Conservation (phyloP, 2,797 vertebrate genomes). For the Pseudocheirus occidentalis region DNA sequence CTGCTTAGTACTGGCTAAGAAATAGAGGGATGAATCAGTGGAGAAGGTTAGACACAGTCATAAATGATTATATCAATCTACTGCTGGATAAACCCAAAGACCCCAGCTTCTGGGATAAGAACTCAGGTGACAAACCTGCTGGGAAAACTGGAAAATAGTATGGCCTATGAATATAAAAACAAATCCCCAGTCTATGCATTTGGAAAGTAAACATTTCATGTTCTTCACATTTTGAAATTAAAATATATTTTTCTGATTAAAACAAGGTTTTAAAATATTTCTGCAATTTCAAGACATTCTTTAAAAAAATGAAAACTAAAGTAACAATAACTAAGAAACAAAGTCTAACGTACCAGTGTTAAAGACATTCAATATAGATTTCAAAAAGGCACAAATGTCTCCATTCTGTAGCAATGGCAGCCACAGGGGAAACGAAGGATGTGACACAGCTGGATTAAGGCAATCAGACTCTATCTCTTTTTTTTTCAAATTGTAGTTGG, state of each 20-base stretch:
- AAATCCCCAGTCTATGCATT: not conserved
- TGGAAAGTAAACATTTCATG: not conserved
- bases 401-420: not conserved
- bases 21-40: too few relatives aligned
- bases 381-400: not conserved
- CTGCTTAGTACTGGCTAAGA: too few relatives aligned
- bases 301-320: not conserved
- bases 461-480: not conserved
- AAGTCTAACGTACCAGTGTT: not conserved
- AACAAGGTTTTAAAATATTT: not conserved
- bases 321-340: not conserved
- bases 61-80: too few relatives aligned
- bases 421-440: not conserved
- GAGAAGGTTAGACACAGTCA: too few relatives aligned
- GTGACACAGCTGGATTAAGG: not conserved
- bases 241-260: not conserved
- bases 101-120: too few relatives aligned
- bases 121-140: too few relatives aligned
- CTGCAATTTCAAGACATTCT: not conserved
- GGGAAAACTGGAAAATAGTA: not conserved
- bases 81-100: too few relatives aligned
- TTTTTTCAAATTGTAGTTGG: not conserved
- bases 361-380: not conserved
- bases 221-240: not conserved
- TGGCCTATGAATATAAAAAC: constrained; percentile 20